phyloP scores from a whole-genome alignment of 2,888 invertebrate genomes.

The Cryptosula pallasiana region DNA sequence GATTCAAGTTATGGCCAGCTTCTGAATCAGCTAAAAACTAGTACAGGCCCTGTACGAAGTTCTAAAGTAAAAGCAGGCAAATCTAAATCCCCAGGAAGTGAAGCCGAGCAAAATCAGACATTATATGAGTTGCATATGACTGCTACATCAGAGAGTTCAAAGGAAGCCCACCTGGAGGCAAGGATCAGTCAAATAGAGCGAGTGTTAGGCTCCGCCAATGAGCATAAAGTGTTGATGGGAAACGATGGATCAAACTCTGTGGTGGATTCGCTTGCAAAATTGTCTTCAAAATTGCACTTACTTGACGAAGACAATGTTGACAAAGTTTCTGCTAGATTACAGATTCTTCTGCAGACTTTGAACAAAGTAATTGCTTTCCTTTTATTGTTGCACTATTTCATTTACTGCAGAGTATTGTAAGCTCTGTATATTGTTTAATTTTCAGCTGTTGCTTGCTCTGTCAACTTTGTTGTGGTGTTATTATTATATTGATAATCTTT shows the following conservation, averaged over 20 bases:
- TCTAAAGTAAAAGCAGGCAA: neutral
- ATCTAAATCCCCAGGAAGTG: neutral
- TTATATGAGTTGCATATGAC: neutral
- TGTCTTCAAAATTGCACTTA: constrained; percentile 73
- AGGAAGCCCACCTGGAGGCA: constrained; percentile 7
- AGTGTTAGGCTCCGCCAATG: neutral
- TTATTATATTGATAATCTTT: too few species aligned
- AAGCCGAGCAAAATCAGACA: neutral
- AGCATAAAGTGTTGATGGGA: neutral
- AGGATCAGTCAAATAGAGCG: neutral
- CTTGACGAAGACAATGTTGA: constrained; percentile 78
- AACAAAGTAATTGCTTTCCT: constrained; percentile 63
- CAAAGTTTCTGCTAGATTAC: constrained; percentile 73
- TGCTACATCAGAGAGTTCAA: neutral
- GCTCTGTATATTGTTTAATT: neutral
- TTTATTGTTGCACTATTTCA: neutral
- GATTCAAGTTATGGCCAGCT: constrained; percentile 19
- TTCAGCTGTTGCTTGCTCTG: neutral
- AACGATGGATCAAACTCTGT: neutral
- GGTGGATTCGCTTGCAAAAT: constrained; percentile 67
- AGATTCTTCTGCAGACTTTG: constrained; percentile 70
- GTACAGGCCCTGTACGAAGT: neutral
- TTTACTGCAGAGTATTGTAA: neutral
- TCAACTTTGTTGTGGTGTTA: too few species aligned
- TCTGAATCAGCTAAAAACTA: neutral